phyloP scores from a whole-genome alignment of 2,888 invertebrate genomes.

The Cosmia trapezina region DNA sequence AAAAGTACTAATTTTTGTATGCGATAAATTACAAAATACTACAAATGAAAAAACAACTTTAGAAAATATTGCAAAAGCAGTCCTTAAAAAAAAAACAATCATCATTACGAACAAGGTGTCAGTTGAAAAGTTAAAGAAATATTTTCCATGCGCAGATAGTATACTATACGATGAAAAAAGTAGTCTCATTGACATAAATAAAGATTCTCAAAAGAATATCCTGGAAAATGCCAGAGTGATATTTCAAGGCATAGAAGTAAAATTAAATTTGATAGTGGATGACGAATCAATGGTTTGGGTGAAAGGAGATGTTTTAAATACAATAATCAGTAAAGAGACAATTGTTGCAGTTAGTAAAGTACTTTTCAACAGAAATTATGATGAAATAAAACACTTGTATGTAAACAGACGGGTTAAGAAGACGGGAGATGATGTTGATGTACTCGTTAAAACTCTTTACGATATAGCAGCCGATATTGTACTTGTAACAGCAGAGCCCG shows the following conservation, averaged over 20 bases:
- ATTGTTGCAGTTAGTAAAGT: conserved; percentile 32
- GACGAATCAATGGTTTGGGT: conserved; percentile 17
- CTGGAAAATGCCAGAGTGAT: conserved; percentile 11
- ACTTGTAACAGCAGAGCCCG: conserved; percentile 50
- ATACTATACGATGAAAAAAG: conserved; percentile 1
- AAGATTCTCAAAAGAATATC: conserved; percentile 21
- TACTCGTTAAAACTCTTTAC: background rate
- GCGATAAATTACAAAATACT: no score
- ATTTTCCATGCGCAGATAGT: conserved; percentile 4
- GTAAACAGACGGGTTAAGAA: conserved; percentile 33
- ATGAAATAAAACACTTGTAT: conserved; percentile 45
- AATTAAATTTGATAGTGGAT: conserved; percentile 31
- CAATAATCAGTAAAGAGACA: conserved; percentile 24
- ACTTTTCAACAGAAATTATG: conserved; percentile 19
- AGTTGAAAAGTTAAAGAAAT: conserved; percentile 10
- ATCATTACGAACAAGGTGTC: background rate
- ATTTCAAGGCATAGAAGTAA: conserved; percentile 43
- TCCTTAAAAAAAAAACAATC: no score
- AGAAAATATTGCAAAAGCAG: no score
- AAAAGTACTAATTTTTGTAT: no score
- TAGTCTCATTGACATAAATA: conserved; percentile 26
- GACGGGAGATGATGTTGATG: background rate
- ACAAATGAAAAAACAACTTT: no score
- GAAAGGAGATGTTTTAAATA: conserved; percentile 39
- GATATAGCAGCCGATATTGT: conserved; percentile 19